Base-by-base conservation (phyloP, 2,888 invertebrate species). In the Ophraella communa region DNA sequence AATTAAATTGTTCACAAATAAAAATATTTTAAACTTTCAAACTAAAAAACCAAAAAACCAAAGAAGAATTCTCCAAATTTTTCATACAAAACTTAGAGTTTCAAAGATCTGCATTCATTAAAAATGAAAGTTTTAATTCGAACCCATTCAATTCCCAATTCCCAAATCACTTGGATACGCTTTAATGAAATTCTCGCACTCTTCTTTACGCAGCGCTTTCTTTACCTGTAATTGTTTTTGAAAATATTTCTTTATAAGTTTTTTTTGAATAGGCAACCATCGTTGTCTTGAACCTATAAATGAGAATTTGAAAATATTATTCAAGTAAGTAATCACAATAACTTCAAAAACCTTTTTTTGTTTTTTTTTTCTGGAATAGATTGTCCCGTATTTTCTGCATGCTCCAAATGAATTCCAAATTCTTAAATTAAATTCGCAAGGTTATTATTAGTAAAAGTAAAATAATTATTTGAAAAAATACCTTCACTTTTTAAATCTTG, bases 151-250 rank as follows among this genome's bases (percentile, higher is more conserved):
- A 33, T 11, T 33, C 33, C 33, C 11, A n/a, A n/a, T n/a, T n/a
- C 11, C 11, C 10, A 33, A 33, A 3, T 33, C 33, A 33, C 33
- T 33, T 33, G 33, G 33, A 33, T 33, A 33, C 11, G 11, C 10
- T 33, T 33, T 33, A 33, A 33, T 10, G 11, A 33, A 33, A 33
- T 33, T 33, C 33, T 33, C 33, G 11, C 33, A 33, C 11, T 33
- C 33, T 11, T 10, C 33, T 33, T 33, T 33, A 33, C 33, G 33
- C 11, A 33, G 11, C 10, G 33, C 33, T n/a, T 35, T 69, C 67
- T 60, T 65, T 69, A 23, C 11, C 11, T 10, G 10, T 11, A 33
- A 11, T 33, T 33, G 33, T 33, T 33, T 33, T 8, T 11, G 10
- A 33, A 33, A 33, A 11, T 33, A 33, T 11, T 10, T 33, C 33